Percentiles rank a stretch among this genome's conserved stretches.
Evolutionary conservation across 2,888 invertebrate species (phyloP).

Genomic region (Willowsia nigromaculata): DNA sequence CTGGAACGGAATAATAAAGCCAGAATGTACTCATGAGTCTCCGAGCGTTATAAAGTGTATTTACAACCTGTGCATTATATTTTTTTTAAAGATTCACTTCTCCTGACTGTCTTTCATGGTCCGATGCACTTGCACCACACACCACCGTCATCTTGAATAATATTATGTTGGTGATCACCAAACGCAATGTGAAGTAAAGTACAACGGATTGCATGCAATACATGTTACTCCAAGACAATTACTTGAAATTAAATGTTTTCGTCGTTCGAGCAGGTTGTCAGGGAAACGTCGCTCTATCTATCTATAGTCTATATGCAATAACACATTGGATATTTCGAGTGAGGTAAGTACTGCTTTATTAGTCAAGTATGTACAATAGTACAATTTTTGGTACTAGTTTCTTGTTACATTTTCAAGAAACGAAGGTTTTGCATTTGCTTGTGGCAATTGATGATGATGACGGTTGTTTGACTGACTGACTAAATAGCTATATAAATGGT

Average conservation of each 20-base stretch:
- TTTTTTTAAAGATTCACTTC: neutral
- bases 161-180: conserved; percentile 36
- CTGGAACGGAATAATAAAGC: conserved; percentile 7
- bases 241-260: neutral
- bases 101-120: conserved; percentile 40
- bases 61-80: neutral
- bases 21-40: neutral
- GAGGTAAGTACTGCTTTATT: neutral
- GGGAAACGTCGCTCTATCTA: neutral
- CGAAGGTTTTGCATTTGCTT: conserved; percentile 41
- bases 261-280: neutral
- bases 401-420: neutral
- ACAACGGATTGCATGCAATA: conserved; percentile 9
- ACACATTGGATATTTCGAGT: neutral
- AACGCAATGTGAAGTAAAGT: neutral
- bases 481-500: conserved; percentile 47
- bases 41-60: neutral
- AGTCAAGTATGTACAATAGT: conserved; percentile 28
- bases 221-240: neutral
- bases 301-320: neutral
- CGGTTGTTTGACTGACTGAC: conserved; percentile 66
- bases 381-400: neutral
- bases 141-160: neutral
- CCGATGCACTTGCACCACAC: conserved; percentile 18
- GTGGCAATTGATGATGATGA: conserved; percentile 28